phyloP scores from a whole-genome alignment of 2,113 vertebrate genomes.

The Mola mola region DNA sequence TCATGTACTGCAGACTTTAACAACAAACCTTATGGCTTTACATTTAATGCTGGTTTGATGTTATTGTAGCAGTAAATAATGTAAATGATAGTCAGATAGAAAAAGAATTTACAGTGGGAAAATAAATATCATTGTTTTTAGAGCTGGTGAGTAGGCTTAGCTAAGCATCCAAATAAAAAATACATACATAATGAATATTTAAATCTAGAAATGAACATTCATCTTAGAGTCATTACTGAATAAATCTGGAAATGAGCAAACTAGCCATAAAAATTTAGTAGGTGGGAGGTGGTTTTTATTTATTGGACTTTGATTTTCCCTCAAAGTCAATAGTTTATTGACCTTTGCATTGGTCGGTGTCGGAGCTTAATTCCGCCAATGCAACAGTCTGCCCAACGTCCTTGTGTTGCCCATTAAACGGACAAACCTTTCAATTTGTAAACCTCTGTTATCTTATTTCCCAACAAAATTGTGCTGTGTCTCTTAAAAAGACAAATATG shows the following conservation, averaged over 20 bases:
- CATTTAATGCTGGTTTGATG: neutral
- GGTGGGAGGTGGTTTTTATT: neutral
- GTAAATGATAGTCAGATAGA: too few relatives aligned
- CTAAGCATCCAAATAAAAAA: neutral
- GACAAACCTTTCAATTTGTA: too few relatives aligned
- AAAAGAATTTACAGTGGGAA: too few relatives aligned
- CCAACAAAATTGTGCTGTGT: too few relatives aligned
- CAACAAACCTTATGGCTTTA: conserved; percentile 4
- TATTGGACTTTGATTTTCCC: neutral
- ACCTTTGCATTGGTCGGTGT: too few relatives aligned
- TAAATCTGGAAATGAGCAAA: neutral
- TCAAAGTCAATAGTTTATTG: neutral
- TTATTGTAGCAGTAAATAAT: neutral
- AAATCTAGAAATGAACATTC: neutral
- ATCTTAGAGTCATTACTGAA: neutral
- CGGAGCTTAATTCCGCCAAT: neutral
- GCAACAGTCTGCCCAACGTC: neutral
- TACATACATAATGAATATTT: neutral
- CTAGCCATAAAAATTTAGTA: neutral
- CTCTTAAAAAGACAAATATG: too few relatives aligned
- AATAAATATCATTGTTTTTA: too few relatives aligned
- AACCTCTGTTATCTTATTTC: too few relatives aligned
- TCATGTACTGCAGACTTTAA: neutral
- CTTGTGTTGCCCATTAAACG: too few relatives aligned
- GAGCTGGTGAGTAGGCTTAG: too few relatives aligned